A percentile compares a stretch with the other conserved stretches of the same genome.
phyloP scores from a whole-genome alignment of 2,797 vertebrate genomes.

The Eleutherodactylus coqui region DNA sequence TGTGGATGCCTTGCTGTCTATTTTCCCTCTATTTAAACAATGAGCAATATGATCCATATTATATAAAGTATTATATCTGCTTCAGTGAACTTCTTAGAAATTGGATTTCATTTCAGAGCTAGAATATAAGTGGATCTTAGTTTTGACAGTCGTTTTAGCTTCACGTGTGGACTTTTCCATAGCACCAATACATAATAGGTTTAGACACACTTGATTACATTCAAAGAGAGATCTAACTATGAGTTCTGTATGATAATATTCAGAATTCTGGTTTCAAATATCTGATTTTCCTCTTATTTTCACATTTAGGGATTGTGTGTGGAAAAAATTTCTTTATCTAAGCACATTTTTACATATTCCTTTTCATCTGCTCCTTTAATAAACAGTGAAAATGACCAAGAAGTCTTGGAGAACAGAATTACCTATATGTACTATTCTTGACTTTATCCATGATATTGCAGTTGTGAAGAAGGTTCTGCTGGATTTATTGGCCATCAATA shows the following conservation, averaged over 20 bases:
- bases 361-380: neutral
- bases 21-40: slow-evolving; percentile 54
- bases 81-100: slow-evolving; percentile 50
- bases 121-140: slow-evolving; percentile 32
- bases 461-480: no score
- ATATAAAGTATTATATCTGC: slow-evolving; percentile 40
- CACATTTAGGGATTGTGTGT: neutral
- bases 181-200: slow-evolving; percentile 19
- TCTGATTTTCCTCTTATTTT: neutral
- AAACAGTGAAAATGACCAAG: neutral
- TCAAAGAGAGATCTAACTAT: neutral
- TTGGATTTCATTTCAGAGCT: slow-evolving; percentile 47
- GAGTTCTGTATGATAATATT: neutral
- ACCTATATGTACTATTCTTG: neutral
- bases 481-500: no score
- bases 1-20: slow-evolving; percentile 10
- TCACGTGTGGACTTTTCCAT: slow-evolving; percentile 15
- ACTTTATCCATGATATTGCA: neutral
- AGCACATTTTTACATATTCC: neutral
- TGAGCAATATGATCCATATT: slow-evolving; percentile 49
- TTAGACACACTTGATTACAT: slow-evolving; percentile 32
- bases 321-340: no score
- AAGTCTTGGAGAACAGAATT: neutral
- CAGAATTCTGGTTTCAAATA: neutral
- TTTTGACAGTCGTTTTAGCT: slow-evolving; percentile 36